Evolutionary conservation across 2,113 vertebrate species (phyloP).

Genomic region (Pristiophorus japonicus): DNA sequence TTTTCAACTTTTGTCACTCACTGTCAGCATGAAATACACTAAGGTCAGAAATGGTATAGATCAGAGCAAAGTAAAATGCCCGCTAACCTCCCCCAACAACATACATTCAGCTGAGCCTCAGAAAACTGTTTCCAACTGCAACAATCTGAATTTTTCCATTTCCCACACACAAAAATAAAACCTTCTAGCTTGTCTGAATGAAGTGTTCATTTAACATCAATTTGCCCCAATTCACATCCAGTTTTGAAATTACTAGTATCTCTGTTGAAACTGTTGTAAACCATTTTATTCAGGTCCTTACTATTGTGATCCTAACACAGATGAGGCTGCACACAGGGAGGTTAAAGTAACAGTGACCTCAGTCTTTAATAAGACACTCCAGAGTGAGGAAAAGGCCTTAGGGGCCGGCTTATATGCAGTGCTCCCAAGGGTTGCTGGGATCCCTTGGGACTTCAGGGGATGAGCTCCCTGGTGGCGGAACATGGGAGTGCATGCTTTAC

Average conservation of each 20-base stretch:
- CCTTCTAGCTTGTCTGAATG: neutral
- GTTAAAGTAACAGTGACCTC: too few species aligned
- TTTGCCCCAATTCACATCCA: neutral
- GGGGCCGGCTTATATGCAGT: too few species aligned
- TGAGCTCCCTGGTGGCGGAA: too few species aligned
- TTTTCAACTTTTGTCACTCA: neutral
- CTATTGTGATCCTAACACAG: too few species aligned
- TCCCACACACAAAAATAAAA: neutral
- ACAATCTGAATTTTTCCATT: neutral
- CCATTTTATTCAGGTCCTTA: neutral
- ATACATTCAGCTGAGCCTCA: neutral
- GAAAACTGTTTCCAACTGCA: neutral
- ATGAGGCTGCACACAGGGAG: too few species aligned
- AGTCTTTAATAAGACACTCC: too few species aligned
- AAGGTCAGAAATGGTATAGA: neutral
- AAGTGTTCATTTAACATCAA: neutral
- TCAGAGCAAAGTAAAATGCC: neutral
- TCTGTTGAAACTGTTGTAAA: neutral
- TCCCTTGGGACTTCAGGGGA: too few species aligned
- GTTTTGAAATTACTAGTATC: neutral
- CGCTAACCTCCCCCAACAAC: neutral
- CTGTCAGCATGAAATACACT: neutral
- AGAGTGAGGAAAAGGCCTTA: too few species aligned
- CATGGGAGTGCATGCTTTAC: too few species aligned
- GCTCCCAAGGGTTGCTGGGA: too few species aligned